phyloP scores from a whole-genome alignment of 1,140 invertebrate genomes.

The Kradibia gibbosae region DNA sequence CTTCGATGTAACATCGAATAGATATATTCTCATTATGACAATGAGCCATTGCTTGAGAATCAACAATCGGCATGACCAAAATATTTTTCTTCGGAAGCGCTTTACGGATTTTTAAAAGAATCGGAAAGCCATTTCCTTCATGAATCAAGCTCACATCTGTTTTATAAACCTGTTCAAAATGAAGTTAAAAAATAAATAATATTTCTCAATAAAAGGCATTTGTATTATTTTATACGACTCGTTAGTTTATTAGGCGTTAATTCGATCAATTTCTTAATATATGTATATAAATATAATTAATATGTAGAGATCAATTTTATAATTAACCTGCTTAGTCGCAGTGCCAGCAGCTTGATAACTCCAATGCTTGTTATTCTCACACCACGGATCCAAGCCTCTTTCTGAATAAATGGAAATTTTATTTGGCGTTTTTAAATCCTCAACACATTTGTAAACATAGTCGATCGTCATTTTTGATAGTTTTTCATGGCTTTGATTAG shows the following conservation, averaged over 20 bases:
- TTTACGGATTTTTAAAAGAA: constrained; percentile 50
- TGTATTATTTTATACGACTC: no score
- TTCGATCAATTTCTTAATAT: no score
- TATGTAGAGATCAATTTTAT: no score
- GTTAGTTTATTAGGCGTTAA: no score
- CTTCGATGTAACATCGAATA: constrained; percentile 53
- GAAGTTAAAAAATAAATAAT: not conserved
- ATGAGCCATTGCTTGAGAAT: constrained; percentile 43
- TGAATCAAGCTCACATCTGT: constrained; percentile 53
- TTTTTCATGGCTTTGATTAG: constrained; percentile 74
- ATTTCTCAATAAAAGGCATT: no score
- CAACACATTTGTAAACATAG: constrained; percentile 74
- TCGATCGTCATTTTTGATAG: constrained; percentile 68
- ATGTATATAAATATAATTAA: no score
- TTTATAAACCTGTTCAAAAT: constrained; percentile 52
- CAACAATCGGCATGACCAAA: constrained; percentile 51
- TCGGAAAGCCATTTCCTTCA: constrained; percentile 53
- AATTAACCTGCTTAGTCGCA: constrained; percentile 53
- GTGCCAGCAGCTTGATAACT: constrained; percentile 54
- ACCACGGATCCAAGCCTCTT: constrained; percentile 51
- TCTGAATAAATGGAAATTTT: constrained; percentile 69
- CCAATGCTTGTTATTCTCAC: constrained; percentile 53
- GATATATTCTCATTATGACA: constrained; percentile 53
- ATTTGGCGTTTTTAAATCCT: constrained; percentile 74
- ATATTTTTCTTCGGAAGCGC: constrained; percentile 52